Conservation (phyloP, 1,140 invertebrate species). For the Latrodectus geometricus region DNA sequence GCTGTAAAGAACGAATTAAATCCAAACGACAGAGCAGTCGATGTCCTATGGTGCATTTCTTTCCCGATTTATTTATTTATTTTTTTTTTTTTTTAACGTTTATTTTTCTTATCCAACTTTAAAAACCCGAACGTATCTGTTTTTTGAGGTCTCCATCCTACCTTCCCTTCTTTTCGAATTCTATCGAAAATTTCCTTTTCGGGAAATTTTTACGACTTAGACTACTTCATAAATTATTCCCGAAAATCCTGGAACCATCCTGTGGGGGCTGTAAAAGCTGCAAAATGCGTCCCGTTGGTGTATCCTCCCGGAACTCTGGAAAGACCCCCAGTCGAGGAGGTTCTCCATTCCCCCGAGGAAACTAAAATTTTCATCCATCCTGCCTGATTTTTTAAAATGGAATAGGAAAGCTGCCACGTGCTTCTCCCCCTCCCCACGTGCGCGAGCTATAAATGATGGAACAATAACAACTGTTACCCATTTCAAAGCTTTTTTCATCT, state of each 20-base stretch:
- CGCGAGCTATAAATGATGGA: conserved; percentile 42
- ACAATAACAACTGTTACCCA: conserved; percentile 53
- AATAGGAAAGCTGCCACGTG: not conserved
- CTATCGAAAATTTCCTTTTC: conserved; percentile 7
- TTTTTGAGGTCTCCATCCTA: not conserved
- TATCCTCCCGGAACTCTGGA: not conserved
- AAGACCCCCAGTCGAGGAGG: too few relatives aligned
- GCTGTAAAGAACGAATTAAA: not conserved
- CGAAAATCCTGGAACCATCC: too few relatives aligned
- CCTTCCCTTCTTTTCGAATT: not conserved
- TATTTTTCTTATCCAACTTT: too few relatives aligned
- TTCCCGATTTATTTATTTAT: not conserved
- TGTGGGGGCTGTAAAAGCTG: conserved; percentile 1
- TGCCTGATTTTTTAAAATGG: not conserved
- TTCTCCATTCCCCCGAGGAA: too few relatives aligned
- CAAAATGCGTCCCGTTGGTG: not conserved
- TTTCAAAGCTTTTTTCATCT: conserved; percentile 33
- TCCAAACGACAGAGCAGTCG: not conserved
- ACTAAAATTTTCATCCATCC: not conserved
- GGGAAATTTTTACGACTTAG: conserved; percentile 18
- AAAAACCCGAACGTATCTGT: not conserved
- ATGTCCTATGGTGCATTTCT: not conserved
- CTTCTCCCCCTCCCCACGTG: not conserved
- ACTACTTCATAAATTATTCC: conserved; percentile 50
- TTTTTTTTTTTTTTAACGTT: not conserved